Evolutionary conservation across 2,888 invertebrate species (phyloP).

Genomic region (Sericinus montela): DNA sequence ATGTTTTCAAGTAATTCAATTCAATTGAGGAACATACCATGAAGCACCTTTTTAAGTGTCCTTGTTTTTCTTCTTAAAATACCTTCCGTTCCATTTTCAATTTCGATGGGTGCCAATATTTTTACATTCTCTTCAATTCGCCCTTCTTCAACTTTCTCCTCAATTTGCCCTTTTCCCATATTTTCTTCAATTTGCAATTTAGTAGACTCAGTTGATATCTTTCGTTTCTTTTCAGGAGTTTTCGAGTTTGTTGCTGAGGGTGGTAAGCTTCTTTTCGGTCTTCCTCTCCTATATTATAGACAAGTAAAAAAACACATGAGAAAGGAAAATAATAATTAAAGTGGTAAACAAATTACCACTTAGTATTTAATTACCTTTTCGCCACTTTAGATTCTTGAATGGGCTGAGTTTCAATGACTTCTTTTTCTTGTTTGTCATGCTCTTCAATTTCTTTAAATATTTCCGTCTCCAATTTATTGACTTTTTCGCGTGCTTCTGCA

Average conservation of each 20-base stretch:
- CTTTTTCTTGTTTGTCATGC: conserved; percentile 33
- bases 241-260: not conserved
- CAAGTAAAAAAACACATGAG: too few species aligned
- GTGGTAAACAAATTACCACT: too few species aligned
- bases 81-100: not conserved
- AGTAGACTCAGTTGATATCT: not conserved
- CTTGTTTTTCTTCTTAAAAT: conserved; percentile 1
- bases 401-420: not conserved
- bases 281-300: not conserved
- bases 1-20: too few species aligned
- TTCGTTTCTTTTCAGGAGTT: not conserved
- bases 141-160: not conserved
- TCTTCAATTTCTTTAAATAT: conserved; percentile 64
- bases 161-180: not conserved
- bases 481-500: conserved; percentile 46
- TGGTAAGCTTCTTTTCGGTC: not conserved
- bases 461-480: conserved; percentile 49
- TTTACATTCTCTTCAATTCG: conserved; percentile 1
- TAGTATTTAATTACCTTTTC: conserved; percentile 52
- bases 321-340: too few species aligned
- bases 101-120: not conserved
- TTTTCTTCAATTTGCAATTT: not conserved
- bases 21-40: too few species aligned
- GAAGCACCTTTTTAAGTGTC: conserved; percentile 4
- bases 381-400: conserved; percentile 32